Evolutionary conservation across 2,797 vertebrate genomes (phyloP), one percentile per base, ranked within the genome.

Genomic region (Premnoplex brunnescens): DNA sequence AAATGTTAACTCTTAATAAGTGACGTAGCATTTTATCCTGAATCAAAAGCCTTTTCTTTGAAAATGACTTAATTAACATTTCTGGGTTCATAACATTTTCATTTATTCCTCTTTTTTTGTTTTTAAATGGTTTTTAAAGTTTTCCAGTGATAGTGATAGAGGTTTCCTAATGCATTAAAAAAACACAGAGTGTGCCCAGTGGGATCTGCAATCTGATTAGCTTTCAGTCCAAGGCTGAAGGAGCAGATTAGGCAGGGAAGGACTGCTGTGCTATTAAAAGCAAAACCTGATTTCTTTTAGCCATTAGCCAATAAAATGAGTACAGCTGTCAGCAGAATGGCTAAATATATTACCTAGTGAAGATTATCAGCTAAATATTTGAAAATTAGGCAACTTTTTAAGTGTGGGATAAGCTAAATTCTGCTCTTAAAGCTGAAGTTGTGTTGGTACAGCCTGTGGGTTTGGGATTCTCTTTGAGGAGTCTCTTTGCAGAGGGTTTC

Each of bases 11-110:
- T 93, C 60, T 72, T 89, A 91, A 48, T 56, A 97, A 97, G 95
- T 93, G 96, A 97, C 95, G 67, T 52, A 89, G 88, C 92, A 92
- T 96, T 97, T 97, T 97, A 97, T 96, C 97, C 95, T 72, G 94
- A 97, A 96, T 91, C 96, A 89, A 96, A 96, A 98, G 85, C 60
- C 96, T 97, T 89, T 96, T 96, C 95, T 94, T 95, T 94, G 83
- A 97, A 97, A 98, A 97, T 73, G 37, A 77, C 96, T 97, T 97
- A 97, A 97, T 97, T 98, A 97, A 98, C 98, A 97, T 97, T 98
- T 98, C 94, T 92, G 97, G 88, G 96, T 97, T 96, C 95, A 95
- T 98, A 98, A 98, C 97, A 98, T 98, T 98, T 98, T 98, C 97
- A 97, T 97, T 97, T 97, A 97, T 97, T 97, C 96, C 95, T 96